phyloP scores from a whole-genome alignment of 2,113 vertebrate genomes.

The Callionymus lyra region DNA sequence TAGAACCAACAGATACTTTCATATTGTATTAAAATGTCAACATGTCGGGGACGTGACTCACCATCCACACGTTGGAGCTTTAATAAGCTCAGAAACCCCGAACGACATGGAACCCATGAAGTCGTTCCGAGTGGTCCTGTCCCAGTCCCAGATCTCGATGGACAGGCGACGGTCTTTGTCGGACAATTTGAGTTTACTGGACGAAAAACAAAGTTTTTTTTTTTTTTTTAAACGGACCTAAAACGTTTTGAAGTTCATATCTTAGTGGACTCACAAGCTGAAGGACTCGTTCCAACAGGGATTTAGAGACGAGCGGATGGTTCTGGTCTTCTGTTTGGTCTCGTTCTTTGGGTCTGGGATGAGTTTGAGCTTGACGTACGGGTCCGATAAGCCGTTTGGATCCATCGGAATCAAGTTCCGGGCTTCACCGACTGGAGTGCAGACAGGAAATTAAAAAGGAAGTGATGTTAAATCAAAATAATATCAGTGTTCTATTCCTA shows the following conservation, averaged over 20 bases:
- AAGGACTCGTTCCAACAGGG: conserved; percentile 93
- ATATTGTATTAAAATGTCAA: no score
- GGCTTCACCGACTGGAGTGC: conserved; percentile 78
- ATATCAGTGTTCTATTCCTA: no score
- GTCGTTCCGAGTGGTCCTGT: conserved; percentile 90
- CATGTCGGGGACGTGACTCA: conserved; percentile 39
- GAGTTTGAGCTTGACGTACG: conserved; percentile 95
- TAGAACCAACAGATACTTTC: no score
- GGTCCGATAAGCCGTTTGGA: conserved; percentile 91
- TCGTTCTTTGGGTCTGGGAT: conserved; percentile 95
- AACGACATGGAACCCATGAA: conserved; percentile 98
- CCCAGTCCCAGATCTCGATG: conserved; percentile 95
- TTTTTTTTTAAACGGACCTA: no score
- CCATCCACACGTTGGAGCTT: conserved; percentile 83
- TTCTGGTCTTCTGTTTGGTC: conserved; percentile 95
- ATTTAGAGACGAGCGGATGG: conserved; percentile 90
- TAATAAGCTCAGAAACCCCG: conserved; percentile 92
- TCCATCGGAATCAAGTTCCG: conserved; percentile 97
- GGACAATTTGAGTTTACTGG: conserved; percentile 83
- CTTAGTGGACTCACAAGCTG: conserved; percentile 75
- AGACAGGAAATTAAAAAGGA: not conserved
- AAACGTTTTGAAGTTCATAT: no score
- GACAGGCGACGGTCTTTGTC: conserved; percentile 92
- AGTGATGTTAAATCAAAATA: no score
- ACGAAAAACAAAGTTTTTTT: not conserved